Base-by-base conservation (phyloP, 2,113 vertebrate species). In the Bagarius yarrelli region DNA sequence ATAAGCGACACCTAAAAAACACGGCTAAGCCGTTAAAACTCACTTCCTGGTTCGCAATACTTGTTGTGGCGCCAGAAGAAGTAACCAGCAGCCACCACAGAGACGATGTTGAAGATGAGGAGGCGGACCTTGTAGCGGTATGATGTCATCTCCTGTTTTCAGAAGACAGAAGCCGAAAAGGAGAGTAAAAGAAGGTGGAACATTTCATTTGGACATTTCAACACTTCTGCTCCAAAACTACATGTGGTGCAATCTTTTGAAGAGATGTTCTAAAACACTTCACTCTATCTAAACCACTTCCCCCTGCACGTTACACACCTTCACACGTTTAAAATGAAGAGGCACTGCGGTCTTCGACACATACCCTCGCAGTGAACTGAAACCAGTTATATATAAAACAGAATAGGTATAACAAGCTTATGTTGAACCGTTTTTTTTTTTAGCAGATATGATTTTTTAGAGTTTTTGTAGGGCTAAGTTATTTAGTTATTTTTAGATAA, bases 61-160 rank as follows among this genome's bases (percentile, higher is more conserved):
- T 91, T 92, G 90, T 97, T 98, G 94, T 99, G 97, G 66, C 96
- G 94, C 85, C 93, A 91, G 90, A 93, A 99, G 89, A 95, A 95
- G 1, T 94, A 94, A 0, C 90, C 82, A 0, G 96, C 95, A 0
- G 90, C 84, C 0, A 86, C 14, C 5, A 94, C 96, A 0, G 93
- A 92, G 89, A 89, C 0, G 78, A 95, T 77, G 89, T 96, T 98
- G 87, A 94, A 93, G 86, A 95, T 56, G 87, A 96, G 95, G 85
- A 99, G 92, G 82, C 94, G 92, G 84, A 90, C 75, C 88, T 99
- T 99, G 94, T 92, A 96, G 70, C 80, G 88, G 86, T 93, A 96
- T 0, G 97, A 99, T 34, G 87, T 96, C 81, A 91, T 89, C 74
- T 98, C 97, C 97, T 98, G 88, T 12, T 59, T 78, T 21, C 21